Base-by-base conservation (phyloP, 2,888 invertebrate species). In the Polyploca ridens region DNA sequence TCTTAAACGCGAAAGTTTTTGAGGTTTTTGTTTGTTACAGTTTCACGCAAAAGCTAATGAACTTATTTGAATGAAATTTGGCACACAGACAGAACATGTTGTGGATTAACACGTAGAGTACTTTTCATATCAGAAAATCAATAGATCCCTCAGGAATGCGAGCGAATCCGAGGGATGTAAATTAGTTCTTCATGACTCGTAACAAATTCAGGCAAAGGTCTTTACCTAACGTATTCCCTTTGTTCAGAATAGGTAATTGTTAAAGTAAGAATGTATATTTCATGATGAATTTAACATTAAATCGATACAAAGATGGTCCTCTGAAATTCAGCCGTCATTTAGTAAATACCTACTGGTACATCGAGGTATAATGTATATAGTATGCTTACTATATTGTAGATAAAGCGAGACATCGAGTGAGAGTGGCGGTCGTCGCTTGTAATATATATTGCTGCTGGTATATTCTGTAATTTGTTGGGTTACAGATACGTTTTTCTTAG, bases 381-480 rank as follows among this genome's bases (percentile, higher is more conserved):
- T 63, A 35, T 35, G 67, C 63, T 61, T 66, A 49, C 65, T 70
- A 67, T 72, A 69, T 71, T 70, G 4, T 72, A 66, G 64, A 71
- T 75, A 70, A 69, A 63, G 63, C 77, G 69, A 71, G 74, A 78
- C 76, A 75, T 76, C 82, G 72, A 83, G 84, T 74, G 85, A 84
- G 86, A 84, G 85, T 85, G 79, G 54, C 54, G 54, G 72, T 73
- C 72, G 71, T 73, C 78, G 77, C 84, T 84, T 85, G 87, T 87
- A 85, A 88, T 89, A 83, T 88, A 87, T 87, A 88, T 82, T 72
- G 78, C 5, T 66, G 79, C 44, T 64, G 85, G 69, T 54, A 5
- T 66, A 88, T 88, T 89, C 89, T 85, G 78, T 58, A 70, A 69
- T 0, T n/a, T 59, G 67, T 70, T 49, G 27, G 8, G 10, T 54